Evolutionary conservation across 2,797 vertebrate species (phyloP).

Genomic region (Hypotaenidia okinawae): DNA sequence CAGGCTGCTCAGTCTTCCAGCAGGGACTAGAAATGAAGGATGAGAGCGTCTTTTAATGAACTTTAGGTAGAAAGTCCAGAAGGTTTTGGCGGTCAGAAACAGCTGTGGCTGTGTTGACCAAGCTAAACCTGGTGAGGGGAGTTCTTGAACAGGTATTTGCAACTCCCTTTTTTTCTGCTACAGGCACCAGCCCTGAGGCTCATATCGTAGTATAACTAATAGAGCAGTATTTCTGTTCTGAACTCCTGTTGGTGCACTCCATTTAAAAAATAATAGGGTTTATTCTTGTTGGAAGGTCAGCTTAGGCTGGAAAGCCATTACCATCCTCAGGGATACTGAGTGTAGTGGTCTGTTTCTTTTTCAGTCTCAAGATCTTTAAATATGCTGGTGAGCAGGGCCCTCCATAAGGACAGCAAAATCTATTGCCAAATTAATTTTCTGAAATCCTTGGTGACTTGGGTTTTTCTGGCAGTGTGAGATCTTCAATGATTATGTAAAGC

Average conservation of each 20-base stretch:
- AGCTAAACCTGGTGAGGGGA: background rate
- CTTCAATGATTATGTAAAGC: background rate
- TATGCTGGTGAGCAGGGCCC: background rate
- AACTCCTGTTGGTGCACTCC: background rate
- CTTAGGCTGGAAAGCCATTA: background rate
- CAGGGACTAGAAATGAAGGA: conserved; percentile 35
- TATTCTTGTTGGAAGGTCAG: background rate
- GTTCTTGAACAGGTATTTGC: background rate
- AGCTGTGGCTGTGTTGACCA: background rate
- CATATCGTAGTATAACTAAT: rapidly evolving
- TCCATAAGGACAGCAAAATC: background rate
- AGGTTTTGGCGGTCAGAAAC: conserved; percentile 15
- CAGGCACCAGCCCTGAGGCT: background rate
- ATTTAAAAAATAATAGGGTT: background rate
- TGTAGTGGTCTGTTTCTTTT: background rate
- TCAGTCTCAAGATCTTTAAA: background rate
- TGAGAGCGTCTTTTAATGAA: conserved; percentile 34
- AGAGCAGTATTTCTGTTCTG: background rate
- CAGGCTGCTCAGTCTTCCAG: conserved; percentile 16
- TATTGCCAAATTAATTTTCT: background rate
- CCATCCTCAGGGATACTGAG: background rate
- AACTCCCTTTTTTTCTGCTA: background rate
- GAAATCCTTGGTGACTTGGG: background rate
- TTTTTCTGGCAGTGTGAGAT: background rate
- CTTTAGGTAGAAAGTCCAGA: conserved; percentile 9